A percentile compares a stretch with the other conserved stretches of the same genome.
phyloP scores from a whole-genome alignment of 30 jellyfish, hydroid and myxozoan species.

The Cassiopea andromeda region DNA sequence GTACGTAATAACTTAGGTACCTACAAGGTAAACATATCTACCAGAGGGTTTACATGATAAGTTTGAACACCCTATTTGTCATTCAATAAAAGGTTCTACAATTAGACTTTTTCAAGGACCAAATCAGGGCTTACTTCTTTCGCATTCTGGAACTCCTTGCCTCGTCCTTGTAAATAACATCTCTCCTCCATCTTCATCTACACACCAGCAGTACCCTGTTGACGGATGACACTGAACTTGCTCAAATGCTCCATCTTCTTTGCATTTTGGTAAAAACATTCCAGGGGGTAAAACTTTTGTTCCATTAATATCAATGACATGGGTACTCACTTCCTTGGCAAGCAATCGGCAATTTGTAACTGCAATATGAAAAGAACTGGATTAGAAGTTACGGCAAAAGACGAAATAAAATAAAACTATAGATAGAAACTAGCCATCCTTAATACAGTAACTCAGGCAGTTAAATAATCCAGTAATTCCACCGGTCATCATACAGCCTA shows the following conservation, averaged over 20 bases:
- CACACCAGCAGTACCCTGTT: constrained; percentile 77
- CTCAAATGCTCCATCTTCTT: constrained; percentile 49
- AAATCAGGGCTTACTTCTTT: constrained; percentile 18
- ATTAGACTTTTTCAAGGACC: too few relatives aligned
- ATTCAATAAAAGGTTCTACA: too few relatives aligned
- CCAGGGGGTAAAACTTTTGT: constrained; percentile 32
- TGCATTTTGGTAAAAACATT: constrained; percentile 60
- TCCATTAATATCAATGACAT: not conserved
- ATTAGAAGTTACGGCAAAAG: not conserved
- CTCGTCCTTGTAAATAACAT: constrained; percentile 14
- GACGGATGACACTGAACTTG: constrained; percentile 64
- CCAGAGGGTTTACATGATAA: too few relatives aligned
- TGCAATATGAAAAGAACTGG: not conserved
- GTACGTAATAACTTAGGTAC: too few relatives aligned
- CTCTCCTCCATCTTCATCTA: constrained; percentile 54
- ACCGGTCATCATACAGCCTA: too few relatives aligned
- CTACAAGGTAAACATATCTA: too few relatives aligned
- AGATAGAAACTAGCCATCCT: not conserved
- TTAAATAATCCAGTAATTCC: too few relatives aligned
- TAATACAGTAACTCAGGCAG: too few relatives aligned
- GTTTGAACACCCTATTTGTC: too few relatives aligned
- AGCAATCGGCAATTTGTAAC: constrained; percentile 21
- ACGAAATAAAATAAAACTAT: not conserved
- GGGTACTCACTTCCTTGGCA: constrained; percentile 3
- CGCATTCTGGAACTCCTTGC: constrained; percentile 30